Conservation (phyloP, 2,888 invertebrate genomes). For the Heteropelma amictum region DNA sequence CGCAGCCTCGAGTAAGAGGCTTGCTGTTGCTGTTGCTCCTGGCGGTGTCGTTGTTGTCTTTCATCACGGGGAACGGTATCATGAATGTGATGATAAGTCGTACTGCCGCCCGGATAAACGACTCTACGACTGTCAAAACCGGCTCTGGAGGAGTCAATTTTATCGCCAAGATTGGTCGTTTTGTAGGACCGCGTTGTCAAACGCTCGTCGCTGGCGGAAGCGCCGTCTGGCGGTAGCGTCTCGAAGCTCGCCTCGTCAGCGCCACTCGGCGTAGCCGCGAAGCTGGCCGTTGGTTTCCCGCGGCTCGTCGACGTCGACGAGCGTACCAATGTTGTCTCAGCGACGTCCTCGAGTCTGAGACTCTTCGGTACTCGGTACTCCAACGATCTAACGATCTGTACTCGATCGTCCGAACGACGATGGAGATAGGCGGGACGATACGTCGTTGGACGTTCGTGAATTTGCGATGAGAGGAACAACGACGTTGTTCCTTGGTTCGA, state of each 20-base stretch:
- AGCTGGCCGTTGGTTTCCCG: neutral
- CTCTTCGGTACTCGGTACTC: conserved; percentile 70
- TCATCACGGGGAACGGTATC: conserved; percentile 1
- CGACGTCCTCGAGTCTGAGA: conserved; percentile 59
- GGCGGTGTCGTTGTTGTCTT: conserved; percentile 57
- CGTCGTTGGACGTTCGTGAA: conserved; percentile 71
- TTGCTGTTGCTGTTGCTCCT: conserved; percentile 62
- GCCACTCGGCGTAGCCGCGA: neutral
- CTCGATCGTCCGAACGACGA: conserved; percentile 69
- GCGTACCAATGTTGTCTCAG: too few species aligned
- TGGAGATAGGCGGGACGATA: conserved; percentile 69
- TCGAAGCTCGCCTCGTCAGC: conserved; percentile 12
- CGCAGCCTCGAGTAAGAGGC: conserved; percentile 67
- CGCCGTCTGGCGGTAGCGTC: neutral
- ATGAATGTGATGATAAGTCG: conserved; percentile 6
- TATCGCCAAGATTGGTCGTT: neutral
- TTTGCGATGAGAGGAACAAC: conserved; percentile 54
- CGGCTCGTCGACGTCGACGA: conserved; percentile 16
- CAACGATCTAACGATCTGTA: conserved; percentile 70
- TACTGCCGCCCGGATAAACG: conserved; percentile 6
- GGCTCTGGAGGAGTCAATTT: neutral
- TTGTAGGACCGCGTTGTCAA: conserved; percentile 8
- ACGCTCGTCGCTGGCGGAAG: neutral
- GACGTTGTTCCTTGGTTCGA: too few species aligned
- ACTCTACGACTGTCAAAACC: conserved; percentile 3